Base-by-base conservation (phyloP, 2,113 vertebrate genomes). In the Leptobrachium leishanense region DNA sequence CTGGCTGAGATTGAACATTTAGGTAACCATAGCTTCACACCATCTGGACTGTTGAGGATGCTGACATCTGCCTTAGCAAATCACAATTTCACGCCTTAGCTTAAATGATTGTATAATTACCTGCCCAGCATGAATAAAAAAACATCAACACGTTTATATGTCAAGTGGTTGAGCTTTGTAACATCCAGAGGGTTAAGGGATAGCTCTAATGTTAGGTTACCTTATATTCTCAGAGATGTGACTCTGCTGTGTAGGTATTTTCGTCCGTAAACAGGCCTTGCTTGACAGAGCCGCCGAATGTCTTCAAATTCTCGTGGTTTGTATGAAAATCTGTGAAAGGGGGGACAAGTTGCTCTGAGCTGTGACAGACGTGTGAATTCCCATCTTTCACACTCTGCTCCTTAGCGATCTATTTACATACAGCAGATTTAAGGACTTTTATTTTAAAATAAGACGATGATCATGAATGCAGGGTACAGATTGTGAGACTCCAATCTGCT, bases 311-410 rank as follows among this genome's bases (percentile, higher is more conserved):
- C 41, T 6, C 2, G 2, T 63, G 20, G 42, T 80, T 75, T 71
- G 41, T 75, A 9, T 73, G 63, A 67, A 75, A 67, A 83, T 74
- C 43, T 74, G 66, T 82, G 71, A 59, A 66, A 41, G 55, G 57
- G 31, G 77, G 70, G 42, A 31, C 20, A 2, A 1, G 6, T 66
- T 39, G 10, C 63, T 46, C 11, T 59, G 46, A 79, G 46, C 59
- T 73, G 68, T 53, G 57, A 78, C 76, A 78, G 69, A 72, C 69
- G 72, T 72, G 77, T 68, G 53, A 73, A 73, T 65, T 79, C 50
- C 42, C 77, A 73, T 53, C 12, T 80, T 72, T 74, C 71, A 40
- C 77, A 74, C 42, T 43, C 42, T 43, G 40, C 43, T 55, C 5
- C 44, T 44, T 40, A 46, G 7, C 39, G 2, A n/a, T 65, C 71